These are phyloP conservation scores for Formica exsecta DNA, from an alignment of 1,140 invertebrate genomes.

Conservation along the genomic window DNA sequence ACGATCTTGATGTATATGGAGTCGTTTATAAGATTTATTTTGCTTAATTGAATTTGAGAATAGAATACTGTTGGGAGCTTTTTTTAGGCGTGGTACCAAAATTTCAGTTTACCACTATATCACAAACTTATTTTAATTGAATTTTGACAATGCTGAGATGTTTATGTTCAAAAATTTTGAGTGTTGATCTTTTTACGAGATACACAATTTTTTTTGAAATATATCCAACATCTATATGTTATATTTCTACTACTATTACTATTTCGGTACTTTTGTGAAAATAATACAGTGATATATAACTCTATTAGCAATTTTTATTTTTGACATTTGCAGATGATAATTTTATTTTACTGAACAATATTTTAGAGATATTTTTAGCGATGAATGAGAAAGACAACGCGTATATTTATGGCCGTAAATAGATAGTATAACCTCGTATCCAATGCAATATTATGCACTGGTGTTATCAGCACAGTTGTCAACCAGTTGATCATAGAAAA, in stretches of 20 bases:
- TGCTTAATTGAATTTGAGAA: not conserved
- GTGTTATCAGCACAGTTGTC: conserved; percentile 27
- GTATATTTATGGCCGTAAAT: conserved; percentile 58
- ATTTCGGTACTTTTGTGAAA: not conserved
- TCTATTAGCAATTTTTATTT: conserved; percentile 3
- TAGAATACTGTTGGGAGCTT: not conserved
- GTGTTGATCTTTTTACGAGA: no score
- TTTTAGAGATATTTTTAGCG: conserved; percentile 31
- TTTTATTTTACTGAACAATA: conserved; percentile 37
- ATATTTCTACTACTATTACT: no score
- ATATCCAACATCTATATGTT: no score
- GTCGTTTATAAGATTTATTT: conserved; percentile 9
- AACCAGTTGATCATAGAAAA: not conserved
- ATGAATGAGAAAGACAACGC: conserved; percentile 6
- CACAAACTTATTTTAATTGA: conserved; percentile 6
- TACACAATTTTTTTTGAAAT: no score
- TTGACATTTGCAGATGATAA: not conserved
- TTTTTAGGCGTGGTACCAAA: not conserved
- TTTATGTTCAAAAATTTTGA: no score
- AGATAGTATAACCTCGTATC: conserved; percentile 44
- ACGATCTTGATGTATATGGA: conserved; percentile 8
- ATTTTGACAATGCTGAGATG: no score
- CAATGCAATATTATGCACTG: conserved; percentile 27
- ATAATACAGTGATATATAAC: not conserved
- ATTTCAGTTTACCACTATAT: not conserved